Base-by-base conservation (phyloP, 2,113 vertebrate genomes). In the Danionella cerebrum region DNA sequence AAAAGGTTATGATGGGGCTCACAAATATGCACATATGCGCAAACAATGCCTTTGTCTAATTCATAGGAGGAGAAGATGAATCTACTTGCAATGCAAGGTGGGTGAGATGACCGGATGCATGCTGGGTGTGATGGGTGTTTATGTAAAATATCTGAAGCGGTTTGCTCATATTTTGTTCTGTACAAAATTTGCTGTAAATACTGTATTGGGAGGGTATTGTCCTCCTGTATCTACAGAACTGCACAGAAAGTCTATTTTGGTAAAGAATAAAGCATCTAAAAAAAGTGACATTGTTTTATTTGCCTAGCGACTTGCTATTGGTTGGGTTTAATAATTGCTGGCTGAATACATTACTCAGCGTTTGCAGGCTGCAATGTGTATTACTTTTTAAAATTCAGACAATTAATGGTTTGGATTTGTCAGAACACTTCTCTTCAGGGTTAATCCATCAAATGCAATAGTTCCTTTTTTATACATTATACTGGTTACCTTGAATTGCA, bases 241-340 rank as follows among this genome's bases (percentile, higher is more conserved):
- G 68, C 62, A 75, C 39, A 77, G 33, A 44, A 48, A 70, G 63
- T 77, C 57, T 77, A 74, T 77, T 77, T 77, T 77, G 71, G 39
- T 77, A 53, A 67, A 50, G 59, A 70, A 74, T 69, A 51, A 35
- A 57, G 60, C 71, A 75, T 22, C 33, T 50, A 33, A 67, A 64
- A 60, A 45, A 13, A 22, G 7, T 11, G 1, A 21, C 13, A 4
- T 2, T 4, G 5, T 50, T 19, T 45, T 36, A 4, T 22, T 25
- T 19, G n/a, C n/a, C n/a, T n/a, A n/a, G n/a, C n/a, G n/a, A n/a
- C n/a, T n/a, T n/a, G n/a, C n/a, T n/a, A n/a, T n/a, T n/a, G n/a
- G n/a, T n/a, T n/a, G n/a, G n/a, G n/a, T n/a, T n/a, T n/a, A n/a
- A n/a, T n/a, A n/a, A n/a, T n/a, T n/a, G n/a, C n/a, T n/a, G n/a